These are phyloP conservation scores for Mayetiola destructor DNA, from an alignment of 2,888 invertebrate species.

Conservation along the genomic window DNA sequence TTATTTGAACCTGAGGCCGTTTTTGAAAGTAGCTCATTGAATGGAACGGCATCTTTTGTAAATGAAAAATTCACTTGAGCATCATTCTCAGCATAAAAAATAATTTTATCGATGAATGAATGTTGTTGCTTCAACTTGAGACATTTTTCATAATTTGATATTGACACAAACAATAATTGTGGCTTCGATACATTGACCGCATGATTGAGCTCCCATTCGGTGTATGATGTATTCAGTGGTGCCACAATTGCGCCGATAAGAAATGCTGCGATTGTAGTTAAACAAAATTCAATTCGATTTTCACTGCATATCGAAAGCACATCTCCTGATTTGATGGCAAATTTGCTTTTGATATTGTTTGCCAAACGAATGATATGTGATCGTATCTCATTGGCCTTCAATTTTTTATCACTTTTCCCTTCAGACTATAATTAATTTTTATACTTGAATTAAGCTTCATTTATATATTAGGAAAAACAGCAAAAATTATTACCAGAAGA, in stretches of 20 bases:
- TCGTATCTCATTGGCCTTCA: slow-evolving; percentile 26
- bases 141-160: slow-evolving; percentile 41
- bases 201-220: slow-evolving; percentile 41
- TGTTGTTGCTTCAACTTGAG: slow-evolving; percentile 39
- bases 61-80: neutral
- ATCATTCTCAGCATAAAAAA: slow-evolving; percentile 35
- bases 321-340: slow-evolving; percentile 38
- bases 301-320: slow-evolving; percentile 42
- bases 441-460: neutral
- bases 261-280: slow-evolving; percentile 36
- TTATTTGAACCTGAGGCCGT: slow-evolving; percentile 18
- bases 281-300: slow-evolving; percentile 40
- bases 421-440: slow-evolving; percentile 25
- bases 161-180: slow-evolving; percentile 51
- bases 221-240: slow-evolving; percentile 44
- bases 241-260: slow-evolving; percentile 41
- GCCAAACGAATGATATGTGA: slow-evolving; percentile 27
- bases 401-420: slow-evolving; percentile 27
- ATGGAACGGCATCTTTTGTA: neutral
- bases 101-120: slow-evolving; percentile 40
- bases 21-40: neutral
- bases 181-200: slow-evolving; percentile 53
- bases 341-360: slow-evolving; percentile 29
- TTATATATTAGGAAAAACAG: neutral
- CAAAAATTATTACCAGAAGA: slow-evolving; percentile 34